Base-by-base conservation (phyloP, 2,888 invertebrate genomes). In the Dyspetes luteomarginatus region DNA sequence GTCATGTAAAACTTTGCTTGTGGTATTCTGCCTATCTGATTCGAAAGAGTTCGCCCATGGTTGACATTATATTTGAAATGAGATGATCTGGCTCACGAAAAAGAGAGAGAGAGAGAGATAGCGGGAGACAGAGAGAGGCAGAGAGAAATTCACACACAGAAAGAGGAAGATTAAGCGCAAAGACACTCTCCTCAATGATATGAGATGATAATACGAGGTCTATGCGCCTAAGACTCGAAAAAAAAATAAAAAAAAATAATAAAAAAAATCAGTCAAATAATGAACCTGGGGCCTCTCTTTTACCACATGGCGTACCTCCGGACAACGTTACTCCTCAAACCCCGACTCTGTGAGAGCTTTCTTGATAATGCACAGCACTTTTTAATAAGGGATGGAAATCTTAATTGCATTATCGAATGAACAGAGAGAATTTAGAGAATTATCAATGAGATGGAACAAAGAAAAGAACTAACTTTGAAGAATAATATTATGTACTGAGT, bases 381-480 rank as follows among this genome's bases (percentile, higher is more conserved):
- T 50, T 72, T 41, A 75, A 50, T 19, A 15, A 24, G 55, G 55
- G 28, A 68, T 52, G 28, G 62, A 64, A 55, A 69, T 26, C 50
- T 76, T 48, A 50, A 75, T 75, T 67, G 67, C 50, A 50, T 67
- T 50, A 28, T 60, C 26, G 48, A 36, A 67, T 45, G 36, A 58
- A 19, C 60, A 48, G n/a, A n/a, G 4, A 36, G 45, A 48, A 67
- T 75, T 67, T 30, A 9, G 41, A 50, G 55, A 24, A 72, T 58
- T 45, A 22, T 55, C 26, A 22, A 17, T 45, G 19, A 24, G 4
- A 2, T 9, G 12, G 15, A 43, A 41, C 17, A 9, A 24, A n/a
- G 28, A 15, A 48, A 17, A 48, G 5, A 4, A 17, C 48, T 2
- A 12, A 36, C 7, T 12, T 36, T 36, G 36, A 12, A 36, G 36